Evolutionary conservation across 2,888 invertebrate genomes (phyloP).

Genomic region (Agapostemon virescens): DNA sequence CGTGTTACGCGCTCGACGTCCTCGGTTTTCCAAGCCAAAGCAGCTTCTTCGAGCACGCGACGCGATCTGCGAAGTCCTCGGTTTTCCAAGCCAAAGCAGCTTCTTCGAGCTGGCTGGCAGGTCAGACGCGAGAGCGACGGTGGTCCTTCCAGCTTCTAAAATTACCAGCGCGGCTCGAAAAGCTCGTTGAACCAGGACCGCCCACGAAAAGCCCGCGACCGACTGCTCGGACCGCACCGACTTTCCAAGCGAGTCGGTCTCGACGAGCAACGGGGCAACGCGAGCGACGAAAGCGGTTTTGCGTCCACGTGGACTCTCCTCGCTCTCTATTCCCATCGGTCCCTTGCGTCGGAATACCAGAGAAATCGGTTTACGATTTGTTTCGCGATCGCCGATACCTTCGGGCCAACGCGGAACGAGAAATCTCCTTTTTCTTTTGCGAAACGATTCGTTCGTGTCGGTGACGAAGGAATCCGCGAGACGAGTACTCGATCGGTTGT

Average conservation of each 20-base stretch:
- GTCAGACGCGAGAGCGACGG: constrained; percentile 28
- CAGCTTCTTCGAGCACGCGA: too few relatives aligned
- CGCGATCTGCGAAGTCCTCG: too few relatives aligned
- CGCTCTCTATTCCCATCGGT: background rate
- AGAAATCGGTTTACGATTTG: background rate
- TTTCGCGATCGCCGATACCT: too few relatives aligned
- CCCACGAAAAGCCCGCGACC: constrained; percentile 15
- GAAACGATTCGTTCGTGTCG: too few relatives aligned
- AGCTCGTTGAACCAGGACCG: constrained; percentile 50
- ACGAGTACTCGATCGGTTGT: background rate
- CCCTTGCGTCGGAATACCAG: background rate
- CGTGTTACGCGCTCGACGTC: too few relatives aligned
- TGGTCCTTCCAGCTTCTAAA: constrained; percentile 53
- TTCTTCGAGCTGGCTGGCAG: too few relatives aligned
- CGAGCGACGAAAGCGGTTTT: background rate
- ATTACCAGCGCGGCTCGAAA: constrained; percentile 51
- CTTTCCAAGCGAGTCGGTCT: constrained; percentile 14
- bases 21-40: too few relatives aligned
- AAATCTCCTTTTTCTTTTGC: background rate
- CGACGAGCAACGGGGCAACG: background rate
- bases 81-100: too few relatives aligned
- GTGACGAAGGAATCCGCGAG: background rate
- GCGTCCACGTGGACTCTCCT: background rate
- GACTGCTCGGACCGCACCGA: background rate
- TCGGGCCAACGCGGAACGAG: too few relatives aligned